Evolutionary conservation across 2,888 invertebrate species (phyloP).

Genomic region (Leucophenga montana): DNA sequence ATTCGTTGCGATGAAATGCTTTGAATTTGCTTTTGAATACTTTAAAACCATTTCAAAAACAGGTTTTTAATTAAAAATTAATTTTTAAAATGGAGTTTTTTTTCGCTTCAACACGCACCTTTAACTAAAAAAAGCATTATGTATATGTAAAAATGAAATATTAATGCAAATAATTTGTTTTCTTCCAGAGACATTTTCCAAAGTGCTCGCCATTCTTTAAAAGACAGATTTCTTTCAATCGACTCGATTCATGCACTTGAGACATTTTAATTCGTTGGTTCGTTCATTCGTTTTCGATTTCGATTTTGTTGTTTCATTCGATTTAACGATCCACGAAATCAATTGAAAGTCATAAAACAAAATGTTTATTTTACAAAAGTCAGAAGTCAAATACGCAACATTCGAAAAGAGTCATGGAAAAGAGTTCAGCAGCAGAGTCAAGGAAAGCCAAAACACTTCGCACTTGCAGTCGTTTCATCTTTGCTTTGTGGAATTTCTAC

Average conservation of each 20-base stretch:
- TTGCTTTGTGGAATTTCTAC: too few relatives aligned
- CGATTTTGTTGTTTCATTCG: conserved; percentile 21
- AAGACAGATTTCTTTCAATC: not conserved
- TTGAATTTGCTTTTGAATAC: not conserved
- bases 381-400: conserved; percentile 62
- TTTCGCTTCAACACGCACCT: not conserved
- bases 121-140: too few relatives aligned
- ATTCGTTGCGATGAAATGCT: not conserved
- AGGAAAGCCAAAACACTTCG: too few relatives aligned
- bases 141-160: too few relatives aligned
- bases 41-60: conserved; percentile 38
- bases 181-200: too few relatives aligned
- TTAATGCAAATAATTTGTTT: too few relatives aligned
- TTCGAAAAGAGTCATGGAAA: conserved; percentile 43
- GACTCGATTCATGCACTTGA: not conserved
- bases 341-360: conserved; percentile 59
- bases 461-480: not conserved
- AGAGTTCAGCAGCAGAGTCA: too few relatives aligned
- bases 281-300: conserved; percentile 6
- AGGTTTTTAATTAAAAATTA: conserved; percentile 48
- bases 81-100: conserved; percentile 42
- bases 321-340: conserved; percentile 48
- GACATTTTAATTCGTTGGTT: not conserved
- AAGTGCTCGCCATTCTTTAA: not conserved
- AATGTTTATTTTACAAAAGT: conserved; percentile 61